Evolutionary conservation across 2,888 invertebrate genomes (phyloP).

Genomic region (Eupithecia tripunctaria): DNA sequence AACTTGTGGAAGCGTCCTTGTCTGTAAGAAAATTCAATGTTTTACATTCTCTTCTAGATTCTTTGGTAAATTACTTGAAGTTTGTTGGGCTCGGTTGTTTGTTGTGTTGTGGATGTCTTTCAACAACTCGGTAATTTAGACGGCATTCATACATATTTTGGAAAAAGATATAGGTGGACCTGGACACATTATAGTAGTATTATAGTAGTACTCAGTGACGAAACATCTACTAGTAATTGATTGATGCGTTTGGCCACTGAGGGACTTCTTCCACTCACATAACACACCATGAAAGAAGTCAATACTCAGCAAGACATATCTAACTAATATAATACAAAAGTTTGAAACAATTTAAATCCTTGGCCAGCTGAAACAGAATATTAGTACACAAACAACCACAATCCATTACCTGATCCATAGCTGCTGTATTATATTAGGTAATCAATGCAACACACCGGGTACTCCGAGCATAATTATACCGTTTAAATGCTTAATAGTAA

Average conservation of each 20-base stretch:
- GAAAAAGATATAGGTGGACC: too few relatives aligned
- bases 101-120: neutral
- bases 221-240: too few relatives aligned
- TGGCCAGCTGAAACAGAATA: slow-evolving; percentile 38
- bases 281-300: slow-evolving; percentile 15
- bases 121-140: too few relatives aligned
- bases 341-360: slow-evolving; percentile 33
- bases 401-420: slow-evolving; percentile 52
- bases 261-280: neutral
- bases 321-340: neutral
- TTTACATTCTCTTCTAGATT: slow-evolving; percentile 15
- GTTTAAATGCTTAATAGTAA: neutral
- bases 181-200: too few relatives aligned
- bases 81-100: neutral
- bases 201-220: neutral
- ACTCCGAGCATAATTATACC: neutral
- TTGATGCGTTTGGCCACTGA: slow-evolving; percentile 20
- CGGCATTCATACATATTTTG: too few relatives aligned
- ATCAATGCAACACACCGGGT: neutral
- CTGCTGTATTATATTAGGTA: slow-evolving; percentile 36
- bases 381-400: slow-evolving; percentile 28
- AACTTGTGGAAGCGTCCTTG: slow-evolving; percentile 94
- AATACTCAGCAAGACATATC: neutral
- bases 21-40: slow-evolving; percentile 84
- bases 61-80: neutral